Base-by-base conservation (phyloP, 1,140 invertebrate species). In the Drosophila parvula region DNA sequence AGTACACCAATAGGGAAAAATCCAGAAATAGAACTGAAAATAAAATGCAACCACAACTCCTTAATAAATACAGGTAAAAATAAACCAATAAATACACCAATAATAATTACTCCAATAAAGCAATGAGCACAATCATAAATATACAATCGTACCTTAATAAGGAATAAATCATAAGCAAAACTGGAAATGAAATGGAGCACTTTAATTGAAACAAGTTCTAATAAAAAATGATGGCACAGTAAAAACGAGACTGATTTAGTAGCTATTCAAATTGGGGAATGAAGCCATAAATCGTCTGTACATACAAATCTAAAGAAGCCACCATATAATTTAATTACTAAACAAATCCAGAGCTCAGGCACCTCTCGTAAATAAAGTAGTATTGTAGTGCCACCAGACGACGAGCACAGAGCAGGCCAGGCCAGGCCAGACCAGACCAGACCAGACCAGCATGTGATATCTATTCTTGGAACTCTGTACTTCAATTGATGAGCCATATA, bases 401-500 rank as follows among this genome's bases (percentile, higher is more conserved):
- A 27, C 14, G 14, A 28, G 34, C 34, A 36, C 10, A 12, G 34
- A 12, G 27, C 45, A 28, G 22, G 14, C 0, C 36, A 40, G 38
- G n/a, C n/a, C 27, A 10, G 28, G 16, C 5, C 48, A 50, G 28
- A 11, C 4, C 47, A 50, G 45, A 9, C 9, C 30, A 22, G 32
- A 53, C 32, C 50, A 53, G 43, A 44, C 40, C 57, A 53, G 63
- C 57, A 34, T 51, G 59, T 30, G 47, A 55, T 67, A 55, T 67
- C 65, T 69, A 69, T 69, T 69, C 62, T 69, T 36, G 50, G 65
- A 69, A 50, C 45, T 30, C 44, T 22, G 16, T 60, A 68, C 34
- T 68, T 63, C 64, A 68, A 50, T 64, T 64, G 64, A 68, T 64
- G 64, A 62, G 60, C 44, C 44, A 32, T 64, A 64, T 28, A 68